Conservation (phyloP, 1,140 invertebrate genomes). For the Caenorhabditis briggsae region DNA sequence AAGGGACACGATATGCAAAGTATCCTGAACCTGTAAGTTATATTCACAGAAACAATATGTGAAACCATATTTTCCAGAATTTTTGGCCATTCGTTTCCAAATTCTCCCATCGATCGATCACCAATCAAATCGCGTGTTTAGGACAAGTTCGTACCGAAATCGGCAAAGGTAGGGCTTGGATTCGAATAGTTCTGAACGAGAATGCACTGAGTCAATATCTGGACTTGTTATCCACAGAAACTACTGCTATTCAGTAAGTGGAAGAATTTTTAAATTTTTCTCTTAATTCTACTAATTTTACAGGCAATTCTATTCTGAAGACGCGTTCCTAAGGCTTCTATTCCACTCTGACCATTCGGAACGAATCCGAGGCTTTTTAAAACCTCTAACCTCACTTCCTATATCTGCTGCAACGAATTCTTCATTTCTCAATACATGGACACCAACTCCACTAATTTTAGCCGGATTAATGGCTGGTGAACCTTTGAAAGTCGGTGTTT, state of each 20-base stretch:
- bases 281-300: constrained; percentile 44
- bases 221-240: constrained; percentile 51
- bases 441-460: constrained; percentile 74
- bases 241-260: constrained; percentile 60
- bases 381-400: constrained; percentile 61
- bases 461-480: constrained; percentile 72
- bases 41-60: not conserved
- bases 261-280: not conserved
- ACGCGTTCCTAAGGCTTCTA: constrained; percentile 70
- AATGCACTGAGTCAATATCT: constrained; percentile 66
- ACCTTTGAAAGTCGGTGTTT: constrained; percentile 60
- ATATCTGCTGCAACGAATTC: constrained; percentile 70
- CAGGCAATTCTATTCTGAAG: constrained; percentile 72
- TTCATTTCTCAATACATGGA: constrained; percentile 74
- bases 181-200: constrained; percentile 76
- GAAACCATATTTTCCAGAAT: constrained; percentile 68
- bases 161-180: constrained; percentile 75
- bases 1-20: constrained; percentile 74
- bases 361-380: constrained; percentile 68
- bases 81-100: constrained; percentile 78
- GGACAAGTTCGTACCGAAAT: constrained; percentile 76
- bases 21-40: constrained; percentile 74
- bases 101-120: constrained; percentile 74
- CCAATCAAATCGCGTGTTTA: constrained; percentile 70
- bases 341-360: constrained; percentile 71